A percentile compares a stretch with the other conserved stretches of the same genome.
phyloP scores from a whole-genome alignment of 2,888 invertebrate genomes.

The Villa cingulata region DNA sequence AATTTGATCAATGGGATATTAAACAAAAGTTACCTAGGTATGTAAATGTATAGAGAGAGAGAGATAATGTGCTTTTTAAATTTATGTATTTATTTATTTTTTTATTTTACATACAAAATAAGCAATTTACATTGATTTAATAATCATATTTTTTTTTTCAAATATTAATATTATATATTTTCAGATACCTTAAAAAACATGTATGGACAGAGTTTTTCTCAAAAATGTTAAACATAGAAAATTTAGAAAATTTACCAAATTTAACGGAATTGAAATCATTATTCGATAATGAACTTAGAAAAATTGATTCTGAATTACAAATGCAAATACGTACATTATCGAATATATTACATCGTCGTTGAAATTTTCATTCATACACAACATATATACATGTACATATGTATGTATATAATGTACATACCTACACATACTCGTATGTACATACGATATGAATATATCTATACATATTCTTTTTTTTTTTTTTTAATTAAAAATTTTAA shows the following conservation, averaged over 20 bases:
- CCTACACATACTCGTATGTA: no score
- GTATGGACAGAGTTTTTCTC: conserved; percentile 75
- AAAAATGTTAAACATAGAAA: conserved; percentile 67
- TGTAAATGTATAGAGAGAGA: conserved; percentile 11
- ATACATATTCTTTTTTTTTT: no score
- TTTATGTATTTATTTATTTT: not conserved
- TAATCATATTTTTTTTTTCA: not conserved
- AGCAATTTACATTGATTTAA: not conserved
- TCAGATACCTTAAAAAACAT: conserved; percentile 55
- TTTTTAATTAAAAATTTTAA: no score
- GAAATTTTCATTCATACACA: no score
- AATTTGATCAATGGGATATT: conserved; percentile 51
- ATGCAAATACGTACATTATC: conserved; percentile 34
- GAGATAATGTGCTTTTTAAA: not conserved
- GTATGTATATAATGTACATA: no score
- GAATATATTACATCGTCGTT: conserved; percentile 32
- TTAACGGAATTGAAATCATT: conserved; percentile 36
- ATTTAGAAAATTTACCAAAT: conserved; percentile 59
- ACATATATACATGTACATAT: no score
- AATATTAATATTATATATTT: conserved; percentile 15
- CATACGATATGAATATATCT: no score
- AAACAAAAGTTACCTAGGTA: conserved; percentile 58
- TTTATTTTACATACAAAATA: not conserved
- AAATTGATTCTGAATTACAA: conserved; percentile 36
- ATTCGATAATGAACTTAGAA: conserved; percentile 30